phyloP scores from a whole-genome alignment of 2,888 invertebrate genomes.

The Entomobrya multifasciata region DNA sequence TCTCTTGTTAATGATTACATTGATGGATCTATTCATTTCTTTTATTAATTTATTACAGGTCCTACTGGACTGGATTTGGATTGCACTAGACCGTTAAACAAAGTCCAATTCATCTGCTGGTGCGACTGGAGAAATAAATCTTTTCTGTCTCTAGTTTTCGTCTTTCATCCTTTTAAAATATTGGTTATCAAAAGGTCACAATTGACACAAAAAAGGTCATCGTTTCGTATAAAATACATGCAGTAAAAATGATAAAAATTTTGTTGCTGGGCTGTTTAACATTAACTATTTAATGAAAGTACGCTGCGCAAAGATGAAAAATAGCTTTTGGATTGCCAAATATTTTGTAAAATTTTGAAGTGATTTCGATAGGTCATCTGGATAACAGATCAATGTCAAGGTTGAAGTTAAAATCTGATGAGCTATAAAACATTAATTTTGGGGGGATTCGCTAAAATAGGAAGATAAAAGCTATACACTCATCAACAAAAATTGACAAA shows the following conservation, averaged over 20 bases:
- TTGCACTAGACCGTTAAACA: background rate
- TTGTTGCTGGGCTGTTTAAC: conserved; percentile 12
- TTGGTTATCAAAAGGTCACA: background rate
- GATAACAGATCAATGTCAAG: background rate
- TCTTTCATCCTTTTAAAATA: background rate
- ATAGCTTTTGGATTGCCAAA: background rate
- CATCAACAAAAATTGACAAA: too few species aligned
- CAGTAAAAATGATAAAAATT: background rate
- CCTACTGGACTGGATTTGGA: background rate
- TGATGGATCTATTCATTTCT: too few species aligned
- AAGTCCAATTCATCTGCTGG: background rate
- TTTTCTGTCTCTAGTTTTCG: background rate
- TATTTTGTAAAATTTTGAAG: background rate
- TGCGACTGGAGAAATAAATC: background rate
- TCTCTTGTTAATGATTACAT: background rate
- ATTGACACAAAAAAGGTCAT: conserved; percentile 16
- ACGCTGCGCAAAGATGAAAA: background rate
- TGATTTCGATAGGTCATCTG: background rate
- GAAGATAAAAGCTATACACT: too few species aligned
- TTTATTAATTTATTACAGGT: too few species aligned
- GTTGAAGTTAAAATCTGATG: too few species aligned
- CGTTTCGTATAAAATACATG: background rate
- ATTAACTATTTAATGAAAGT: background rate
- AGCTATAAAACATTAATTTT: too few species aligned
- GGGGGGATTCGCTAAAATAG: too few species aligned